phyloP scores from a whole-genome alignment of 1,140 invertebrate species.

The Drosophila grimshawi region DNA sequence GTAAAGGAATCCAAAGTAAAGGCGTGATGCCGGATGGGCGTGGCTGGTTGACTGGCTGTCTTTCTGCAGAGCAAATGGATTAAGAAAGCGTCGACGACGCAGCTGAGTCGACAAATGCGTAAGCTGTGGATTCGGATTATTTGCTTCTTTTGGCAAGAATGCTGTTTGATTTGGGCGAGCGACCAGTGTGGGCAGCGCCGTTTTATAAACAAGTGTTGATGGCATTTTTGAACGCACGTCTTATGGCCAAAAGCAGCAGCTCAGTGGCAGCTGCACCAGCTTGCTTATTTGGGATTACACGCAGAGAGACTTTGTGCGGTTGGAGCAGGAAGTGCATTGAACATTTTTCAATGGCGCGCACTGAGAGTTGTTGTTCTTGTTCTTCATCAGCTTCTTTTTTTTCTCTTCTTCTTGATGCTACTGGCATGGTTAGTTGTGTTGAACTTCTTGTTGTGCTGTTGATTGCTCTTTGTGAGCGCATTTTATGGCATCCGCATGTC shows the following conservation, averaged over 20 bases:
- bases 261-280: conserved; percentile 57
- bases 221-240: conserved; percentile 55
- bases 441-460: conserved; percentile 45
- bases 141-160: conserved; percentile 20
- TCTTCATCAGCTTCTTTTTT: background rate
- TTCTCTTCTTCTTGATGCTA: conserved; percentile 1
- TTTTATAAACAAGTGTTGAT: conserved; percentile 75
- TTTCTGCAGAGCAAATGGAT: conserved; percentile 59
- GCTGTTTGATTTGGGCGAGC: conserved; percentile 1
- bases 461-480: conserved; percentile 58
- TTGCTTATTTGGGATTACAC: conserved; percentile 74
- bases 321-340: conserved; percentile 37
- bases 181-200: background rate
- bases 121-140: conserved; percentile 44
- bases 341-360: conserved; percentile 58
- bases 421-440: conserved; percentile 22
- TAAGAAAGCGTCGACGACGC: conserved; percentile 47
- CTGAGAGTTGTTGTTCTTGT: conserved; percentile 38
- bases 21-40: conserved; percentile 55
- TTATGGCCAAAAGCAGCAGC: conserved; percentile 30
- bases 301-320: conserved; percentile 50
- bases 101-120: conserved; percentile 61
- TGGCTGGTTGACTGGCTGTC: conserved; percentile 39
- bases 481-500: conserved; percentile 23
- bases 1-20: conserved; percentile 35